These are phyloP conservation scores for Ochlodes sylvanus DNA, from an alignment of 2,888 invertebrate genomes.

Conservation along the genomic window DNA sequence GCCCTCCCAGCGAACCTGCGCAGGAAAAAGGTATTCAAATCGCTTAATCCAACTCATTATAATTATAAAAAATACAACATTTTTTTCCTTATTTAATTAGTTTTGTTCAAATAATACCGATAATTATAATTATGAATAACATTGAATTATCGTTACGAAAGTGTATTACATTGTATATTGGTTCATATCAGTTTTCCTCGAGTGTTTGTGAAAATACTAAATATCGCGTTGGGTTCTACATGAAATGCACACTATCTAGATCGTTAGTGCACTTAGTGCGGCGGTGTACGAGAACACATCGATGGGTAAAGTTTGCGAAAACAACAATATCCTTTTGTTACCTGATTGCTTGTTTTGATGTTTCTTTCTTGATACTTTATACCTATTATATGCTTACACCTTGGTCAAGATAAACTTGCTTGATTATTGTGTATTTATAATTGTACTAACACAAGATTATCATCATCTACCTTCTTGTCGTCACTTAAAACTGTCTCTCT, in stretches of 20 bases:
- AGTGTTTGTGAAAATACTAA: constrained; percentile 1
- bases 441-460: not conserved
- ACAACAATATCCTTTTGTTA: constrained; percentile 20
- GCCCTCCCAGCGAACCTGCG: constrained; percentile 73
- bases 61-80: not conserved
- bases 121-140: not conserved
- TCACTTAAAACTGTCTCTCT: too few species aligned
- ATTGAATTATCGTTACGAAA: not conserved
- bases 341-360: not conserved
- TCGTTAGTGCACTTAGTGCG: not conserved
- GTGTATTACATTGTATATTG: not conserved
- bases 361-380: not conserved
- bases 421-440: too few species aligned
- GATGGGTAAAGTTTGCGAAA: constrained; percentile 12
- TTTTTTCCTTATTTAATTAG: not conserved
- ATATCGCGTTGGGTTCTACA: not conserved
- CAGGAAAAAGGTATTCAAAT: constrained; percentile 77
- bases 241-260: constrained; percentile 8
- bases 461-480: not conserved
- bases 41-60: too few species aligned
- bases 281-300: not conserved
- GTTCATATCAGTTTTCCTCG: not conserved
- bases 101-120: not conserved
- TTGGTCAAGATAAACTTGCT: not conserved
- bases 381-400: not conserved